Base-by-base conservation (phyloP, 2,888 invertebrate genomes). In the Gastracanthus pulcherrimus region DNA sequence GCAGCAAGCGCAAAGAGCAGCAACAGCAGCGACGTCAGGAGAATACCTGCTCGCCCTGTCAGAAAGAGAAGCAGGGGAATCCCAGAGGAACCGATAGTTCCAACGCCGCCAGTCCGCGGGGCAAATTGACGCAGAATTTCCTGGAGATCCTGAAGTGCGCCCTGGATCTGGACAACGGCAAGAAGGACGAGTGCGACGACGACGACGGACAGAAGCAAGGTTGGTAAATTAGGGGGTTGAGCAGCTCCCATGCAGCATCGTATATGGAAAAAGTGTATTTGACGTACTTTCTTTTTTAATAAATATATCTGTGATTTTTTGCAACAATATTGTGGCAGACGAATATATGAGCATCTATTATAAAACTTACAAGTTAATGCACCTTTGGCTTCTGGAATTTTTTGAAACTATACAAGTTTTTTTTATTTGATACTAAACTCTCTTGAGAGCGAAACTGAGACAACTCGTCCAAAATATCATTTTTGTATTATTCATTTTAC, bases 91-190 rank as follows among this genome's bases (percentile, higher is more conserved):
- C 0, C 29, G 16, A 64, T 2, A 19, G n/a, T n/a, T n/a, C n/a
- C n/a, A n/a, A n/a, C n/a, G n/a, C 38, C 1, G 45, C 29, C 1
- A 71, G 38, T 41, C 69, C 51, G 13, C 51, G 76, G 0, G 55
- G 66, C 26, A 79, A 70, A n/a, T 34, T 84, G 2, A 82, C 80
- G 16, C 80, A 83, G 55, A 82, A 72, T 16, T 82, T 85, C 9
- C 38, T 85, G 7, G 77, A 82, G 36, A 76, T 85, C 19, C 26
- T 84, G 6, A 83, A 81, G 41, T 81, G 74, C 31, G 83, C 83
- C 4, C 31, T 85, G 5, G 82, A 81, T 0, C 3, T 83, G 13
- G 83, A 82, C 3, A 55, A 38, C n/a, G 76, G 58, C 16, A 80
- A 80, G 11, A 76, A 72, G 2, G 34, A 74, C 16, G 60, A 76